Conservation (phyloP, 2,113 vertebrate species). For the Psammodynastes pulverulentus region DNA sequence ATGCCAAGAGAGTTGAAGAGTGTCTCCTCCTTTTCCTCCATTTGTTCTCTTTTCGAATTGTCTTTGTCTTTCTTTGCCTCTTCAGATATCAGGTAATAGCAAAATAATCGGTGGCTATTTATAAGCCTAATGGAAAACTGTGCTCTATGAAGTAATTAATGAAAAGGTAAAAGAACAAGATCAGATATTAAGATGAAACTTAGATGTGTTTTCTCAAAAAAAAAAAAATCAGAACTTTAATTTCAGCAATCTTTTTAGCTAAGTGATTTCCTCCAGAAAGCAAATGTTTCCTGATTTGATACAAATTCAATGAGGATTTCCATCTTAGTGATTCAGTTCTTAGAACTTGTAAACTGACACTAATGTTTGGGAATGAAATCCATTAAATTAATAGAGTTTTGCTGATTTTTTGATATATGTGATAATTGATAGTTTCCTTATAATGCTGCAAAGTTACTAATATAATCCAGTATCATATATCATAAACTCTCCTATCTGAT, state of each 20-base stretch:
- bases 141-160: conserved; percentile 43
- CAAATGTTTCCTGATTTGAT: conserved; percentile 30
- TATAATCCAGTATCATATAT: background rate
- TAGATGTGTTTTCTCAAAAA: conserved; percentile 18
- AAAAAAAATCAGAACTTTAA: conserved; percentile 13
- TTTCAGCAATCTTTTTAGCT: conserved; percentile 33
- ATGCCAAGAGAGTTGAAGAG: background rate
- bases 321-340: background rate
- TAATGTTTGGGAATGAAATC: background rate
- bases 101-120: background rate
- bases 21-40: background rate
- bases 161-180: conserved; percentile 20
- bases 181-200: conserved; percentile 21
- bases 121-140: background rate
- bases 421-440: background rate
- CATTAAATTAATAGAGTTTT: background rate
- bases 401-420: background rate
- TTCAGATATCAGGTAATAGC: background rate
- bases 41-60: background rate
- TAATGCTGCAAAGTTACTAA: background rate
- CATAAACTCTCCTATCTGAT: background rate
- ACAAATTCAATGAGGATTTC: background rate
- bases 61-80: background rate
- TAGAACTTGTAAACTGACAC: background rate
- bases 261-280: conserved; percentile 48